phyloP scores from a whole-genome alignment of 2,113 vertebrate genomes.

The Caranx ignobilis region DNA sequence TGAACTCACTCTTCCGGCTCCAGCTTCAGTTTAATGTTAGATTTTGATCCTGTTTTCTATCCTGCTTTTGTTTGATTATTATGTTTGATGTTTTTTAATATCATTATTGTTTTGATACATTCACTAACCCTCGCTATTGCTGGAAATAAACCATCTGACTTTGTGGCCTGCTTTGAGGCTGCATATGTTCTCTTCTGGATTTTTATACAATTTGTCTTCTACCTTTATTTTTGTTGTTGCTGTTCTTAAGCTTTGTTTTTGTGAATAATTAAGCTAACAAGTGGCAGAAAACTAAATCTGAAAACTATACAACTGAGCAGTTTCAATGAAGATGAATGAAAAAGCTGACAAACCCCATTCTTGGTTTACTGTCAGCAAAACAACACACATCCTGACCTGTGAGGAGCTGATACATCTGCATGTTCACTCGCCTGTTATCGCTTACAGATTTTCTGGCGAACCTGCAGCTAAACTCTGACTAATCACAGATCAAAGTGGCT shows the following conservation, averaged over 20 bases:
- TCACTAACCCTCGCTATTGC: background rate
- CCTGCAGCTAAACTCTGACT: slow-evolving; percentile 54
- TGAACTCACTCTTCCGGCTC: background rate
- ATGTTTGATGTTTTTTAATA: background rate
- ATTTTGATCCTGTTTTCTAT: background rate
- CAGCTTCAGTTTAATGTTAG: background rate
- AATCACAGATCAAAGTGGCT: slow-evolving; percentile 79
- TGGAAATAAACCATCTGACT: background rate
- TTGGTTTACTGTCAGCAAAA: background rate
- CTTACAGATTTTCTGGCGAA: slow-evolving; percentile 31
- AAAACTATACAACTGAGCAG: background rate
- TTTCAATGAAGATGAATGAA: background rate
- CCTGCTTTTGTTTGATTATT: background rate
- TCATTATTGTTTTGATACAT: background rate
- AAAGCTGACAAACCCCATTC: background rate
- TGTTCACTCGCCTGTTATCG: slow-evolving; percentile 17
- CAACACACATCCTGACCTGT: slow-evolving; percentile 35
- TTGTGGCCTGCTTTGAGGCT: too few species aligned
- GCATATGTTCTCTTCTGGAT: background rate
- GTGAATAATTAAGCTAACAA: background rate
- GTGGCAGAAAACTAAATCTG: background rate
- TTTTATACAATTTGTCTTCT: background rate
- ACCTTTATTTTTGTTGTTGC: too few species aligned
- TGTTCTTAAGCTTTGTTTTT: too few species aligned
- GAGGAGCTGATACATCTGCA: slow-evolving; percentile 20